Percentiles rank a stretch among this genome's conserved stretches.
These are phyloP conservation scores for Oscheius onirici DNA, from an alignment of 2,888 invertebrate species.

Conservation along the genomic window DNA sequence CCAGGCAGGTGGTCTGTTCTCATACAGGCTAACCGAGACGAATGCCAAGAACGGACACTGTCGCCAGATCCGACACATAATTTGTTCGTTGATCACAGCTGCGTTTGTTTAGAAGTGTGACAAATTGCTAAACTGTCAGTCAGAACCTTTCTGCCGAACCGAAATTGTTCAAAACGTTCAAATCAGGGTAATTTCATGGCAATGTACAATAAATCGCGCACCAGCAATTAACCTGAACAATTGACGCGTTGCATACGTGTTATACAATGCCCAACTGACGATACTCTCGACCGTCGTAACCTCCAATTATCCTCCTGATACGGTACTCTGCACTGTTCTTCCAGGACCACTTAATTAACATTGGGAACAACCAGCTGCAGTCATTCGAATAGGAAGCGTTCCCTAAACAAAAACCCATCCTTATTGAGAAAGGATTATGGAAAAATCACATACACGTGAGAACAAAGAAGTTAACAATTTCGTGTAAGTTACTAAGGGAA, in stretches of 20 bases:
- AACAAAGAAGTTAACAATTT: no score
- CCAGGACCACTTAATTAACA: constrained; percentile 11
- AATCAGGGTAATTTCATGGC: no score
- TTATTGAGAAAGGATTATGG: neutral
- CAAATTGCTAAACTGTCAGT: no score
- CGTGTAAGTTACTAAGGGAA: no score
- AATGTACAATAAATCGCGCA: neutral
- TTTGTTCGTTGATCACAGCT: constrained; percentile 8
- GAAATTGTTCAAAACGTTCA: no score
- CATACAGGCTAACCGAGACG: constrained; percentile 25
- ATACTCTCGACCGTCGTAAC: constrained; percentile 24
- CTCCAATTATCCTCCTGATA: constrained; percentile 29
- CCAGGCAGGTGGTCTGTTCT: constrained; percentile 26
- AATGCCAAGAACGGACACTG: constrained; percentile 14
- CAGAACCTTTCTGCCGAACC: no score
- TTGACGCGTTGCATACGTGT: constrained; percentile 12
- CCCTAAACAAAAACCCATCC: constrained; percentile 12
- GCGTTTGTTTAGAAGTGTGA: neutral
- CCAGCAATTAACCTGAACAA: neutral
- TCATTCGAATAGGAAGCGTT: constrained; percentile 13
- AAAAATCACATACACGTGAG: no score
- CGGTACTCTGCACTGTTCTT: constrained; percentile 9
- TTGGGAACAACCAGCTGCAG: constrained; percentile 17
- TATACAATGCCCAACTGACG: constrained; percentile 29
- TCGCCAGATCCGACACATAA: constrained; percentile 12